A percentile compares a stretch with the other conserved stretches of the same genome.
phyloP scores from a whole-genome alignment of 1,140 invertebrate genomes.

The Gryllus bimaculatus region DNA sequence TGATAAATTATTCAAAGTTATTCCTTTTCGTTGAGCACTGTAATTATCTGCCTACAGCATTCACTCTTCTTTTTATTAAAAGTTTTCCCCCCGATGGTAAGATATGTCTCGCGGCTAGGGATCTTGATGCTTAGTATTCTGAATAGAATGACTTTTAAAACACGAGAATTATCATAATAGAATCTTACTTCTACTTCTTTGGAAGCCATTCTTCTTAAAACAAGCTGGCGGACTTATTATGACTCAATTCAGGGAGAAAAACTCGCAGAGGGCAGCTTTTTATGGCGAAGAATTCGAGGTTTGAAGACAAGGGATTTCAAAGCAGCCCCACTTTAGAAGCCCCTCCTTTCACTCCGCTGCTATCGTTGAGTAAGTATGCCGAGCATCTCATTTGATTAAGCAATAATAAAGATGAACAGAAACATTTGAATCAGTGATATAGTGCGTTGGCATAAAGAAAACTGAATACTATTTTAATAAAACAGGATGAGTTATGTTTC shows the following conservation, averaged over 20 bases:
- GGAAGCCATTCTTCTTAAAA: neutral
- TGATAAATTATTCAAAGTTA: neutral
- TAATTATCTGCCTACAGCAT: neutral
- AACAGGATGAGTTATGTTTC: too few relatives aligned
- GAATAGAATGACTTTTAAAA: neutral
- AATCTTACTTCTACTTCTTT: neutral
- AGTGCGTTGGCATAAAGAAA: too few relatives aligned
- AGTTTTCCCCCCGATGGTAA: neutral
- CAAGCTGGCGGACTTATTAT: neutral
- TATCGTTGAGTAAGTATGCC: too few relatives aligned
- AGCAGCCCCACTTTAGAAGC: too few relatives aligned
- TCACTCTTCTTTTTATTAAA: neutral
- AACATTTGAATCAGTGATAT: too few relatives aligned
- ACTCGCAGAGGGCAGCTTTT: neutral
- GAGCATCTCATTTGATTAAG: too few relatives aligned
- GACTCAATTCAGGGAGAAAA: neutral
- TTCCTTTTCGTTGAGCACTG: neutral
- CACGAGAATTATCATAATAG: conserved; percentile 1
- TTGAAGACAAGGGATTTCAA: too few relatives aligned
- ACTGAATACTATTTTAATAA: too few relatives aligned
- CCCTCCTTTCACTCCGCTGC: too few relatives aligned
- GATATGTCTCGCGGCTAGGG: neutral
- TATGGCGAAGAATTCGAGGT: too few relatives aligned
- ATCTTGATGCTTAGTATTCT: neutral
- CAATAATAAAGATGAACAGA: too few relatives aligned